Conservation (phyloP, 2,113 vertebrate species). For the Anolis sagrei region DNA sequence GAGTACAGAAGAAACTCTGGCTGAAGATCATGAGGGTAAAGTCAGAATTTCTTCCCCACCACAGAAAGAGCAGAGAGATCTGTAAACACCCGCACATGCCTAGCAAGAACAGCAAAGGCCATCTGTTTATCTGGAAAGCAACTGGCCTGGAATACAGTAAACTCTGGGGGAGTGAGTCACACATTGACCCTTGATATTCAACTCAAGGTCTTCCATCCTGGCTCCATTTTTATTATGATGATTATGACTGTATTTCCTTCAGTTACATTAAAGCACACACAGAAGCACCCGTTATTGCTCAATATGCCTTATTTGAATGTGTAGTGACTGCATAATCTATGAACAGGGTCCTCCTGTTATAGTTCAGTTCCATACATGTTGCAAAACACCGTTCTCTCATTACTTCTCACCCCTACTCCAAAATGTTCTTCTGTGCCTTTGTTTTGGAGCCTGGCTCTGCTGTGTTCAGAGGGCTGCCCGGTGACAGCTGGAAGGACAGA, state of each 20-base stretch:
- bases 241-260: neutral
- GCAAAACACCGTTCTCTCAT: neutral
- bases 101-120: slow-evolving; percentile 31
- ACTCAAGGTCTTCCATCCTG: neutral
- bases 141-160: neutral
- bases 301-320: neutral
- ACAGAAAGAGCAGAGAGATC: neutral
- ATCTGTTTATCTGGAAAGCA: neutral
- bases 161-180: neutral
- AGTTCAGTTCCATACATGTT: neutral
- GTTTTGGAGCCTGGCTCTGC: neutral
- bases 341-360: neutral
- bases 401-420: neutral
- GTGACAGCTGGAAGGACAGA: slow-evolving; percentile 12
- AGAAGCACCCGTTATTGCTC: neutral
- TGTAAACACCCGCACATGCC: accelerated
- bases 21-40: slow-evolving; percentile 27
- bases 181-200: neutral
- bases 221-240: neutral
- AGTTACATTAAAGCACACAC: neutral
- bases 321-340: too few species aligned
- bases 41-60: too few species aligned
- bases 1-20: neutral
- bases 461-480: neutral
- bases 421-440: neutral